These are phyloP conservation scores for Acinonyx jubatus DNA, from an alignment of 2,113 vertebrate species.

Conservation along the genomic window DNA sequence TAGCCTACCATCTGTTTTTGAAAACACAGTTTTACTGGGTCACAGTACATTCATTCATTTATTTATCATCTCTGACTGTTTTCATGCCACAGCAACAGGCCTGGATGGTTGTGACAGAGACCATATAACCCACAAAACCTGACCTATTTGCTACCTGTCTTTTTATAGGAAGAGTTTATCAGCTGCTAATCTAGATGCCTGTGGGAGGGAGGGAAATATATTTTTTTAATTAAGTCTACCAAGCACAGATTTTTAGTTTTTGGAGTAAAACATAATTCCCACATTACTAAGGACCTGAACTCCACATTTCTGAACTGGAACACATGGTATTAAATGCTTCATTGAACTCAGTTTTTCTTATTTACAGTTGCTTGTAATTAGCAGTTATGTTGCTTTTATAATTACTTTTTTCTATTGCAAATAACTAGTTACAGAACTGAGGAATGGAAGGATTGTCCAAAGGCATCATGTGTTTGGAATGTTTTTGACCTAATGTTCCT, in stretches of 20 bases:
- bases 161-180: not conserved
- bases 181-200: not conserved
- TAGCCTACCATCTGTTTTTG: not conserved
- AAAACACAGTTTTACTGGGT: slow-evolving; percentile 10
- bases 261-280: slow-evolving; percentile 42
- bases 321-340: slow-evolving; percentile 47
- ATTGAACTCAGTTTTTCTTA: slow-evolving; percentile 40
- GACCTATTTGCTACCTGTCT: not conserved
- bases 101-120: not conserved
- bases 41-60: not conserved
- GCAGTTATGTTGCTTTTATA: slow-evolving; percentile 56
- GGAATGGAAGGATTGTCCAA: slow-evolving; percentile 21
- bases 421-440: slow-evolving; percentile 37
- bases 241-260: not conserved
- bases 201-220: not conserved
- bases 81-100: not conserved
- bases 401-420: slow-evolving; percentile 53
- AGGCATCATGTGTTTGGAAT: not conserved
- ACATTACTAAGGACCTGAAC: not conserved
- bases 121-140: not conserved
- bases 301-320: slow-evolving; percentile 8
- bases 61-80: not conserved
- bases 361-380: slow-evolving; percentile 56
- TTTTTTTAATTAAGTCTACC: not conserved
- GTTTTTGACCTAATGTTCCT: not conserved